Evolutionary conservation across 2,888 invertebrate species (phyloP).

Genomic region (Entomobrya multifasciata): DNA sequence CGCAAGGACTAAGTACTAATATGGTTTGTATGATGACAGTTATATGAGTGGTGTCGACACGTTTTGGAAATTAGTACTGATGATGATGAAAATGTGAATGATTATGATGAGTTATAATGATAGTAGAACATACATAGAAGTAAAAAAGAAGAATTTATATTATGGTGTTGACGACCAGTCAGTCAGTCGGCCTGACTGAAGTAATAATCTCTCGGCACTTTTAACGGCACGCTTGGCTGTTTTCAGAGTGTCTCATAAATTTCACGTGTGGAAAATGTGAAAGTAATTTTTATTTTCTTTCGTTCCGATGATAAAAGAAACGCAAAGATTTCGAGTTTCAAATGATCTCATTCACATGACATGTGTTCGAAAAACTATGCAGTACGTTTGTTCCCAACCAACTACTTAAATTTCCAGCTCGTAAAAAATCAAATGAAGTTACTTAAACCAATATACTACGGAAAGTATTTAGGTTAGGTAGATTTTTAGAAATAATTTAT

Average conservation of each 20-base stretch:
- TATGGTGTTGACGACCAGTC: neutral
- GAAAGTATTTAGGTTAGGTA: too few species aligned
- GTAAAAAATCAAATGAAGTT: too few species aligned
- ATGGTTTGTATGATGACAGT: neutral
- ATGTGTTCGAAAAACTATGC: too few species aligned
- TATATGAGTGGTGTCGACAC: slow-evolving; percentile 25
- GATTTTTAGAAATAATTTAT: neutral
- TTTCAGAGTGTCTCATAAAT: neutral
- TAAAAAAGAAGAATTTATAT: neutral
- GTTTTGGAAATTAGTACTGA: slow-evolving; percentile 32
- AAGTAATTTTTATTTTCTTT: too few species aligned
- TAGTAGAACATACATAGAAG: neutral
- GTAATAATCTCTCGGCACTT: slow-evolving; percentile 13
- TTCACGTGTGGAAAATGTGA: too few species aligned
- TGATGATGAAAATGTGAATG: slow-evolving; percentile 2
- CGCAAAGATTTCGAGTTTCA: too few species aligned
- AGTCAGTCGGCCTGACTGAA: neutral
- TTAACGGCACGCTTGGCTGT: neutral
- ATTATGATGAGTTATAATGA: slow-evolving; percentile 36
- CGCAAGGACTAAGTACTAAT: too few species aligned
- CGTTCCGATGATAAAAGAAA: too few species aligned
- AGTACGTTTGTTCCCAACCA: too few species aligned
- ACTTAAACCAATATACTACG: neutral
- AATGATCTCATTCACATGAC: too few species aligned
- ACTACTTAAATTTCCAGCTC: too few species aligned